These are phyloP conservation scores for Strigamia transsilvanica DNA, from an alignment of 2,888 invertebrate genomes.

Conservation along the genomic window DNA sequence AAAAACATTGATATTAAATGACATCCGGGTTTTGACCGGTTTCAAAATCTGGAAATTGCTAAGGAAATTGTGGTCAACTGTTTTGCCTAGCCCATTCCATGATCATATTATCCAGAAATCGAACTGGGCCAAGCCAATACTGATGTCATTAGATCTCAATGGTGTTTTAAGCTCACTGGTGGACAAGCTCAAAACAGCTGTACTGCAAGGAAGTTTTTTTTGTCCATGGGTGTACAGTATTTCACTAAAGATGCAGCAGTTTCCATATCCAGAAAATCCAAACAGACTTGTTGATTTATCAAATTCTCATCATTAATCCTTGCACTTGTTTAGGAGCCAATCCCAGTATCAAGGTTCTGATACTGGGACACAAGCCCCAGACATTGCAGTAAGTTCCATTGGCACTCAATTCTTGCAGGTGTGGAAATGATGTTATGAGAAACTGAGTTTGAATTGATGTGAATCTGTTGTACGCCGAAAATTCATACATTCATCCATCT, in stretches of 20 bases:
- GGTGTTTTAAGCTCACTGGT: too few relatives aligned
- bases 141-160: too few relatives aligned
- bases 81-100: too few relatives aligned
- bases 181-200: too few relatives aligned
- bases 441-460: not conserved
- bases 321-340: not conserved
- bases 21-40: too few relatives aligned
- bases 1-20: too few relatives aligned
- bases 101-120: too few relatives aligned
- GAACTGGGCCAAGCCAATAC: too few relatives aligned
- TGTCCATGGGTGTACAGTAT: too few relatives aligned
- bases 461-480: not conserved
- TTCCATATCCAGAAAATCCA: not conserved
- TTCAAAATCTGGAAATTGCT: too few relatives aligned
- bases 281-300: not conserved
- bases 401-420: not conserved
- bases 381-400: not conserved
- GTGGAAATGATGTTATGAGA: not conserved
- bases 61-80: too few relatives aligned
- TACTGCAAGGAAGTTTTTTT: too few relatives aligned
- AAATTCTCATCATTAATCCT: not conserved
- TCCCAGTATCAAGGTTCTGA: not conserved
- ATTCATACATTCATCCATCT: not conserved
- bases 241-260: not conserved
- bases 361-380: not conserved